Evolutionary conservation across 2,888 invertebrate species (phyloP), one percentile per base, ranked within the genome.

Genomic region (Halocaridina rubra): DNA sequence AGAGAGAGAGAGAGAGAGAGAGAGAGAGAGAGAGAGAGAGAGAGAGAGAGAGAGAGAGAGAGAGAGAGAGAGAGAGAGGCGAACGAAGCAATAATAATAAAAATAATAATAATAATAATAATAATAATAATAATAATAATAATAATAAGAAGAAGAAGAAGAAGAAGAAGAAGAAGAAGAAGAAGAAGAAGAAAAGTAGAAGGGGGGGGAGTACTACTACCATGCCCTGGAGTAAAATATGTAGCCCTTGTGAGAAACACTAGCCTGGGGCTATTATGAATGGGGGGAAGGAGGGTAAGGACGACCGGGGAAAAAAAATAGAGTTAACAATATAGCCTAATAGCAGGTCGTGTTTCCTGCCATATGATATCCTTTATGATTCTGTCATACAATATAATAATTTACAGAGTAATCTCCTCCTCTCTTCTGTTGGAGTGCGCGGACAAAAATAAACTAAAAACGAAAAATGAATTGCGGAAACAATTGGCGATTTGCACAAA

Each of bases 1-100:
- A 53, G 75, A 75, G 75, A 75, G 53, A 53, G 75, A 75, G 75
- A 75, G 53, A 53, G 75, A 75, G 57, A 27, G 53, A 24, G 24
- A 53, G 74, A 24, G 53, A 39, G 39, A 74, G 74, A 74, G 39
- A 74, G 39, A 74, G 74, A 39, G 39, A 39, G 74, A 74, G 74
- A 39, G 39, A 39, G 74, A 74, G 74, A 39, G 39, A 39, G 39
- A 39, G 53, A 24, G 53, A 24, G 53, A 74, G 74, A 24, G 27
- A 24, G 53, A 74, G 53, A 24, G 46, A 46, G 74, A 46, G 74
- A 46, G 24, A 46, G 74, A 74, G 74, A 46, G 27, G 39, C 16
- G 46, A 46, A 53, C n/a, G 46, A 46, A 24, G 24, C 13, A 46
- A 22, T 7, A 53, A 24, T 24, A 75, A 22, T 24, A 53, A 53